Evolutionary conservation across 2,113 vertebrate genomes (phyloP).

Genomic region (Carollia perspicillata): DNA sequence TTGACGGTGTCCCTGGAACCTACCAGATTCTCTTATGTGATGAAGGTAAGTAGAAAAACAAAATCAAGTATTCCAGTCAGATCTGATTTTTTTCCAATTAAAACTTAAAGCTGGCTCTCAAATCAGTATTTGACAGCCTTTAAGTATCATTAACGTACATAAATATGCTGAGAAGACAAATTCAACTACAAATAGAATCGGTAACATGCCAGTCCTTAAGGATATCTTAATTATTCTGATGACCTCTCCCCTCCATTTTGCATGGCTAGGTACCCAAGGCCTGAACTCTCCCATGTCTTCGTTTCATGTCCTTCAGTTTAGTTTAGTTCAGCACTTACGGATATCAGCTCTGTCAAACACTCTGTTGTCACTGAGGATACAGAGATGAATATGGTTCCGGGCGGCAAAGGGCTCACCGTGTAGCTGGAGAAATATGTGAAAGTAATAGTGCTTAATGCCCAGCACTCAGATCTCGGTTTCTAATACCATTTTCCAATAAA

Average conservation of each 20-base stretch:
- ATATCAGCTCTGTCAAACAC: background rate
- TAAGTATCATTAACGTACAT: constrained; percentile 70
- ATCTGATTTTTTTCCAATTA: constrained; percentile 52
- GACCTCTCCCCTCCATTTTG: constrained; percentile 67
- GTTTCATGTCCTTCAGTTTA: background rate
- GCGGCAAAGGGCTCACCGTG: background rate
- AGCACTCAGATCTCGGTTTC: background rate
- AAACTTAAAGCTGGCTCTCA: background rate
- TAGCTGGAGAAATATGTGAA: background rate
- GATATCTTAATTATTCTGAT: constrained; percentile 64
- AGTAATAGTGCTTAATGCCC: background rate
- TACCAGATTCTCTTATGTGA: constrained; percentile 52
- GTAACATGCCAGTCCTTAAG: constrained; percentile 58
- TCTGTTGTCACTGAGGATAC: background rate
- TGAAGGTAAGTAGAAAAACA: constrained; percentile 59
- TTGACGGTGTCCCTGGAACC: constrained; percentile 64
- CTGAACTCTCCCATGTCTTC: constrained; percentile 58
- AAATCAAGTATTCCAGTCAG: constrained; percentile 42
- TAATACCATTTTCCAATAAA: constrained; percentile 13
- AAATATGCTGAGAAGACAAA: constrained; percentile 70
- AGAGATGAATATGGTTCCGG: background rate
- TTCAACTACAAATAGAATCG: constrained; percentile 68
- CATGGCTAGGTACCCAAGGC: constrained; percentile 59
- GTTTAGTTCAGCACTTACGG: background rate
- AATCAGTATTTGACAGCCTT: constrained; percentile 67